phyloP scores from a whole-genome alignment of 2,888 invertebrate species.

The Oxyteleia sp. region DNA sequence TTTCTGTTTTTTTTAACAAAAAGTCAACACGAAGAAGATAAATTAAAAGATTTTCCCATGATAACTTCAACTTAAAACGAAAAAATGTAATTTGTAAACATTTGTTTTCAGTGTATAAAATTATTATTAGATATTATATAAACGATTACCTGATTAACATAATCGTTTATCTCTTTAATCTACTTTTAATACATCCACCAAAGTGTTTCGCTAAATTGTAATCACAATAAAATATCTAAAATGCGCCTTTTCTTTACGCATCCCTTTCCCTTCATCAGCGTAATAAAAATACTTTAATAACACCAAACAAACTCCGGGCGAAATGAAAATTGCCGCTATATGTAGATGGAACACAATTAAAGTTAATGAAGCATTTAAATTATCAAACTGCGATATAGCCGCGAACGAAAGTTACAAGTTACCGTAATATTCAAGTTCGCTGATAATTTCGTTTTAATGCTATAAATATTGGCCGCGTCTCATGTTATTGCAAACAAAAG shows the following conservation, averaged over 20 bases:
- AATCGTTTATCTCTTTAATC: too few relatives aligned
- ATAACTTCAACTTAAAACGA: too few relatives aligned
- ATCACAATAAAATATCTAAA: too few relatives aligned
- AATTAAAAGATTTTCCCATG: too few relatives aligned
- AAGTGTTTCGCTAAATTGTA: too few relatives aligned
- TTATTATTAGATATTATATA: too few relatives aligned
- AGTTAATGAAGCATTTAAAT: conserved; percentile 22
- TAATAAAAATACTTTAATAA: conserved; percentile 14
- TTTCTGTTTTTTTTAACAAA: too few relatives aligned
- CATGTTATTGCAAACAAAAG: conserved; percentile 45
- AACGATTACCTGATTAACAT: too few relatives aligned
- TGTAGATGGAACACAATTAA: conserved; percentile 8
- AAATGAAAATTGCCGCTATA: conserved; percentile 7
- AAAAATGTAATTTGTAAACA: too few relatives aligned
- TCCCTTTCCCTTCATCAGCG: background rate
- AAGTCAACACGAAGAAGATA: too few relatives aligned
- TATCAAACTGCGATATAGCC: background rate
- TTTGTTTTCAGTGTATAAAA: too few relatives aligned
- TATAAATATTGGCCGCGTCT: conserved; percentile 17
- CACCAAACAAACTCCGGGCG: background rate
- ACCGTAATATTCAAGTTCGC: conserved; percentile 2
- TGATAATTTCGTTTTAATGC: conserved; percentile 25
- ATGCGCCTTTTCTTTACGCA: background rate
- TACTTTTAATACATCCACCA: too few relatives aligned
- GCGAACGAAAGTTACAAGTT: background rate